A percentile compares a stretch with the other conserved stretches of the same genome.
Conservation (phyloP, 2,113 vertebrate genomes). For the Ciconia stormi region DNA sequence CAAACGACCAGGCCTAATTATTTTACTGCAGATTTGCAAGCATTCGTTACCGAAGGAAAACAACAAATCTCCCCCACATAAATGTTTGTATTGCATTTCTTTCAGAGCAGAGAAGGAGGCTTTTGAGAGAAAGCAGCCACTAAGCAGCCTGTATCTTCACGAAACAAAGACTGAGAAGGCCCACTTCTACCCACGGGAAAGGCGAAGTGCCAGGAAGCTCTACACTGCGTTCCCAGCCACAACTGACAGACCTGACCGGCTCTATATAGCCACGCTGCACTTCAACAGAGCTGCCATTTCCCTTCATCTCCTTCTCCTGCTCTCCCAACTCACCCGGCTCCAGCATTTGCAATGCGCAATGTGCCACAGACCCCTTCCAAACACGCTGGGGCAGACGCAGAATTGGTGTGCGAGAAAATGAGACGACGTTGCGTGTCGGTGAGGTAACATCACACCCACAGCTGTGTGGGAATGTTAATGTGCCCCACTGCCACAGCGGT, state of each 20-base stretch:
- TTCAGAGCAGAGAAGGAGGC: neutral
- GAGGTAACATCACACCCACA: neutral
- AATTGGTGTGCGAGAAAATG: neutral
- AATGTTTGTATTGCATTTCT: neutral
- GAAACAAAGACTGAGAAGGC: too few species aligned
- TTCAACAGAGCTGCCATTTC: neutral
- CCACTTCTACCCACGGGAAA: neutral
- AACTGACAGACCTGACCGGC: fast-evolving
- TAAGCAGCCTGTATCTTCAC: neutral
- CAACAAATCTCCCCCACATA: neutral
- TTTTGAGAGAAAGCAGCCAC: neutral
- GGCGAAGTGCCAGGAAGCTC: neutral
- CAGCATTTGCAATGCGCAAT: fast-evolving
- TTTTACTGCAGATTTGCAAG: neutral
- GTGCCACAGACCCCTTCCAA: neutral
- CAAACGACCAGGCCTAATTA: neutral
- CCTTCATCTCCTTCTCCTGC: neutral
- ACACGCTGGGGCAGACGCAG: fast-evolving
- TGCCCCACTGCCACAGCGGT: fast-evolving
- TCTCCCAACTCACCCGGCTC: neutral
- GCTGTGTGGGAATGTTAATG: fast-evolving
- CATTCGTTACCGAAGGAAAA: neutral
- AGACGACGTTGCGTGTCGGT: fast-evolving
- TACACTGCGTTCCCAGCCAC: neutral
- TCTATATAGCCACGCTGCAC: neutral